Percentiles rank a stretch among this genome's conserved stretches.
Evolutionary conservation across 2,888 invertebrate genomes (phyloP).

Genomic region (Drosophila testacea): DNA sequence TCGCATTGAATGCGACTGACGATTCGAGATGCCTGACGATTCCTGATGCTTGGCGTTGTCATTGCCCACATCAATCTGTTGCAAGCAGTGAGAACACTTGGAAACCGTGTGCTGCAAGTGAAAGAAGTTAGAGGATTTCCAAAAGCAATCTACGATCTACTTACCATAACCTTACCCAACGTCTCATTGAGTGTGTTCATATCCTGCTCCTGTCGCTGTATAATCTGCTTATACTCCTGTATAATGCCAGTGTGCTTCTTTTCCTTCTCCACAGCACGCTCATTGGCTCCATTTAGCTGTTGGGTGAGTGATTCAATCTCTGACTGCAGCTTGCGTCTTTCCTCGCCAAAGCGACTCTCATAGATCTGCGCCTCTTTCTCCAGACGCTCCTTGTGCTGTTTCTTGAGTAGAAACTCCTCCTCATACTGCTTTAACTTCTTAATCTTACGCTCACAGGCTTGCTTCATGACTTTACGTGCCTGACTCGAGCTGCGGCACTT

Average conservation of each 20-base stretch:
- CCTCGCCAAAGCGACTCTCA: conserved; percentile 88
- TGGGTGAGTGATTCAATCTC: conserved; percentile 88
- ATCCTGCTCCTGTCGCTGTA: conserved; percentile 94
- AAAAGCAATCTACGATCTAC: conserved; percentile 44
- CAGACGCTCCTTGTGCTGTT: conserved; percentile 89
- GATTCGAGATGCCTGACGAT: conserved; percentile 21
- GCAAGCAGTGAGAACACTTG: conserved; percentile 85
- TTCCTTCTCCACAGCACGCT: conserved; percentile 90
- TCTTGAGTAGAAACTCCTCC: conserved; percentile 92
- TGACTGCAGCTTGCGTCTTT: conserved; percentile 85
- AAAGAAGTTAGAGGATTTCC: too few relatives aligned
- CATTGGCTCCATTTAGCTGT: conserved; percentile 91
- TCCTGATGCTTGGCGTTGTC: conserved; percentile 43
- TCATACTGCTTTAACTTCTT: conserved; percentile 98
- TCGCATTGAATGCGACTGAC: conserved; percentile 41
- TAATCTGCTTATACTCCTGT: conserved; percentile 96
- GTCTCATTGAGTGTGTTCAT: conserved; percentile 88
- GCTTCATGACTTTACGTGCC: conserved; percentile 94
- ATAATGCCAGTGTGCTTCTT: conserved; percentile 92
- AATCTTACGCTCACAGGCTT: conserved; percentile 96
- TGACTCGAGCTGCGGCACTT: conserved; percentile 96
- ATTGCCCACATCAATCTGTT: conserved; percentile 64
- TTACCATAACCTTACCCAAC: conserved; percentile 88
- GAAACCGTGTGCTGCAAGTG: conserved; percentile 86
- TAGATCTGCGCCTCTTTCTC: conserved; percentile 89